phyloP scores from a whole-genome alignment of 2,888 invertebrate species.

The Lacanobia oleracea region DNA sequence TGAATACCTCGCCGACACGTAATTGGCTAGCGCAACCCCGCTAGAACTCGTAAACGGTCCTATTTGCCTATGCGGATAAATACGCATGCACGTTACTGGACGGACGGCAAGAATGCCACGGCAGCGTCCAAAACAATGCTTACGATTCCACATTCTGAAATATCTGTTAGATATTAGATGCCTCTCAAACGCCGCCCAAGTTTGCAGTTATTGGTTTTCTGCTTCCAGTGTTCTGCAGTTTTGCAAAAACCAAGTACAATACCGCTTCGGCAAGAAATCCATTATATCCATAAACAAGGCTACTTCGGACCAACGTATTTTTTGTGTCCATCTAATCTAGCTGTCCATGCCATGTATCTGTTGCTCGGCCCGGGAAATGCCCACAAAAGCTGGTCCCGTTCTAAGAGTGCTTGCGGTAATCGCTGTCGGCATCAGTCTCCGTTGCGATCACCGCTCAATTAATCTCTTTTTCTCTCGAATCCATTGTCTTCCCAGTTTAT shows the following conservation, averaged over 20 bases:
- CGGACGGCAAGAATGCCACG: constrained; percentile 60
- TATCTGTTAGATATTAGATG: constrained; percentile 54
- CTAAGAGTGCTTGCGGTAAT: constrained; percentile 82
- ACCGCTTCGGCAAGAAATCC: constrained; percentile 66
- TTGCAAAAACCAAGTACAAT: constrained; percentile 63
- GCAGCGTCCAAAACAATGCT: constrained; percentile 68
- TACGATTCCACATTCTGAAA: constrained; percentile 65
- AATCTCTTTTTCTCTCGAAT: constrained; percentile 76
- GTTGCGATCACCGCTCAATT: constrained; percentile 73
- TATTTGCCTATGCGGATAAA: constrained; percentile 66
- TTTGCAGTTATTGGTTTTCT: constrained; percentile 56
- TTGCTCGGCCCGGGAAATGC: constrained; percentile 69
- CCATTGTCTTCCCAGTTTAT: constrained; percentile 78
- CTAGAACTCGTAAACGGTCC: constrained; percentile 75
- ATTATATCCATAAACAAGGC: constrained; percentile 72
- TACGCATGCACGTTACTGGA: constrained; percentile 62
- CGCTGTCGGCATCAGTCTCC: constrained; percentile 74
- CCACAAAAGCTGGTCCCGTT: constrained; percentile 84
- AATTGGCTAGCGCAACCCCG: constrained; percentile 79
- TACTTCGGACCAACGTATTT: constrained; percentile 68
- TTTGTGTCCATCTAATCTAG: constrained; percentile 73
- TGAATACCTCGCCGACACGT: constrained; percentile 82
- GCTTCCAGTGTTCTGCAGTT: constrained; percentile 56
- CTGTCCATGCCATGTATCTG: constrained; percentile 73
- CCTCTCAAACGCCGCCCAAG: constrained; percentile 44